Base-by-base conservation (phyloP, 2,113 vertebrate species). In the Perccottus glenii region DNA sequence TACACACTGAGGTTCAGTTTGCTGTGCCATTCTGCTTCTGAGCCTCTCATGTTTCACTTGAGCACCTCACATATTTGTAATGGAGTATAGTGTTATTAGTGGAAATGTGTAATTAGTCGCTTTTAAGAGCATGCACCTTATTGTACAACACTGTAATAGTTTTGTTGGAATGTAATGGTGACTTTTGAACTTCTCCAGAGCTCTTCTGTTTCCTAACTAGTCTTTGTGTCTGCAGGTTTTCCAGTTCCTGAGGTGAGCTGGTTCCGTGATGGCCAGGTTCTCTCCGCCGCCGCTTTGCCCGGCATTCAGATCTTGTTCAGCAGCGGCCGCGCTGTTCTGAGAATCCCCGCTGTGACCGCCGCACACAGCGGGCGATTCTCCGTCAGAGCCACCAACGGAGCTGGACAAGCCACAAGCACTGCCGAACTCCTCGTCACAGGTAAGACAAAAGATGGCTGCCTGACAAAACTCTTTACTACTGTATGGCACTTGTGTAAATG, bases 161-260 rank as follows among this genome's bases (percentile, higher is more conserved):
- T 27, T 27, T 27, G 19, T 27, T 1, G 19, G 19, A 27, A 27
- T 27, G 19, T 27, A 27, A 27, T 27, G 19, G 19, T 27, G 3
- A 27, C 19, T 27, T 27, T 27, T 27, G 19, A 27, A 27, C 19
- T 27, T 27, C 19, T 27, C 19, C 19, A 27, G 19, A 27, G 19
- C 19, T 27, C 19, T 27, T 3, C 19, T 27, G 19, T 27, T 27
- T 27, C 19, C 19, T 27, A 27, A 27, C 56, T 43, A 4, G 14
- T 36, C 3, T 55, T 55, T 11, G 10, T 14, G 7, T 87, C 93
- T 66, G 4, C 62, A 99, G 98, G 97, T 94, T 94, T 92, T 85
- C 98, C 98, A 94, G 95, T 98, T 97, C 98, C 98, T 91, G 98
- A 99, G 92, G 98, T 99, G 95, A 98, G 93, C 95, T 99, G 98